A percentile compares a stretch with the other conserved stretches of the same genome.
Evolutionary conservation across 2,797 vertebrate genomes (phyloP).

Genomic region (Melanogrammus aeglefinus): DNA sequence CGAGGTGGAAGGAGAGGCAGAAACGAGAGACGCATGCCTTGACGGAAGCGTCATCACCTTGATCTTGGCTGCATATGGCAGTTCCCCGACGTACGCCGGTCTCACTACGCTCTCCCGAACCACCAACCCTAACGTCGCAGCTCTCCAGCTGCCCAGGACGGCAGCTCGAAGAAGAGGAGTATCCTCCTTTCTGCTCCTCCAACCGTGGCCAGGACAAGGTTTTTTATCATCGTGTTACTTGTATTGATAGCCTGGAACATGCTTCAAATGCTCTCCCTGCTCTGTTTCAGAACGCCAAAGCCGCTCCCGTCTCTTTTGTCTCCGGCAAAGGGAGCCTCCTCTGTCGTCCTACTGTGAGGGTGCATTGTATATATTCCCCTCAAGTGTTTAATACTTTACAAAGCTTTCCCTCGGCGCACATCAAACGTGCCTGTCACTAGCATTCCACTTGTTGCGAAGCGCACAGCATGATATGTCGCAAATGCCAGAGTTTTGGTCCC

Average conservation of each 20-base stretch:
- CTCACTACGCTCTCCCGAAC: too few species aligned
- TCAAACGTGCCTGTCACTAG: background rate
- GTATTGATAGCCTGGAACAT: background rate
- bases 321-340: background rate
- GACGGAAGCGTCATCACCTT: background rate
- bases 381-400: background rate
- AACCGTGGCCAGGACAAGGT: too few species aligned
- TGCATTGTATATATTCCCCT: background rate
- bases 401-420: background rate
- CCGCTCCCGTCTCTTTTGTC: background rate
- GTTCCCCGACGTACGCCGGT: too few species aligned
- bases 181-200: too few species aligned
- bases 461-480: background rate
- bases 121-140: too few species aligned
- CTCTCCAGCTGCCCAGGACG: too few species aligned
- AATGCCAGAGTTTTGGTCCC: background rate
- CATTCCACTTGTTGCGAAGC: background rate
- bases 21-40: background rate
- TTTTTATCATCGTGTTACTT: background rate
- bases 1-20: background rate
- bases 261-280: background rate
- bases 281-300: background rate
- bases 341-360: background rate
- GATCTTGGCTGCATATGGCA: too few species aligned
- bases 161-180: too few species aligned